Evolutionary conservation across 2,113 vertebrate species (phyloP).

Genomic region (Aldabrachelys gigantea): DNA sequence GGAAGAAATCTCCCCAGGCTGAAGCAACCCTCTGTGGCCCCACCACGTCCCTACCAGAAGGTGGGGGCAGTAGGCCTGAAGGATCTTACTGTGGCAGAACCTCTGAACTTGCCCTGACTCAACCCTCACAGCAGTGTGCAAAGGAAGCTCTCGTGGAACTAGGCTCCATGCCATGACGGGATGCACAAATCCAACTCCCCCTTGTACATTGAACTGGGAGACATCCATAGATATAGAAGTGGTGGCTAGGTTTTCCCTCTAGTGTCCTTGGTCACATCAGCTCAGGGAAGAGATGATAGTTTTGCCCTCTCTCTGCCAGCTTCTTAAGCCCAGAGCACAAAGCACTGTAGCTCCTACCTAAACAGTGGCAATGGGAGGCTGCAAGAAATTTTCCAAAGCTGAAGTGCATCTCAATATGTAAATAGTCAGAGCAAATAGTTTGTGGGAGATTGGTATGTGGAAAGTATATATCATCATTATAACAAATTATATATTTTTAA

Average conservation of each 20-base stretch:
- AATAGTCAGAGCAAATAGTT: slow-evolving; percentile 54
- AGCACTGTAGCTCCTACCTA: background rate
- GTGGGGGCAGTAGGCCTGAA: background rate
- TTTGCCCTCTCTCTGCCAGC: background rate
- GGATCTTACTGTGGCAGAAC: background rate
- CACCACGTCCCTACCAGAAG: background rate
- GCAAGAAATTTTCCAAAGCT: slow-evolving; percentile 25
- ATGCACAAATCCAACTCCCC: slow-evolving; percentile 2
- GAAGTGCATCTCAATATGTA: slow-evolving; percentile 33
- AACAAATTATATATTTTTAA: slow-evolving; percentile 58
- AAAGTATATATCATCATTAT: slow-evolving; percentile 55
- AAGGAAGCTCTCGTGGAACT: background rate
- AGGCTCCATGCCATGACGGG: background rate
- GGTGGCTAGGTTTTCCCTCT: background rate
- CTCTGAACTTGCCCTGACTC: background rate
- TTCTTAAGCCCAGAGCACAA: background rate
- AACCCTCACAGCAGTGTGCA: background rate
- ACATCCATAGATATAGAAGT: fast-evolving
- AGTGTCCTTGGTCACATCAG: background rate
- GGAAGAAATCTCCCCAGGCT: background rate
- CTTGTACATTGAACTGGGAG: background rate
- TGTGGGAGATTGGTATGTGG: slow-evolving; percentile 29
- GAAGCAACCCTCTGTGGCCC: background rate
- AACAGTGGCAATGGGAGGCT: background rate
- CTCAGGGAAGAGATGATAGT: background rate